Base-by-base conservation (phyloP, 2,797 vertebrate genomes). In the Tapirus indicus region DNA sequence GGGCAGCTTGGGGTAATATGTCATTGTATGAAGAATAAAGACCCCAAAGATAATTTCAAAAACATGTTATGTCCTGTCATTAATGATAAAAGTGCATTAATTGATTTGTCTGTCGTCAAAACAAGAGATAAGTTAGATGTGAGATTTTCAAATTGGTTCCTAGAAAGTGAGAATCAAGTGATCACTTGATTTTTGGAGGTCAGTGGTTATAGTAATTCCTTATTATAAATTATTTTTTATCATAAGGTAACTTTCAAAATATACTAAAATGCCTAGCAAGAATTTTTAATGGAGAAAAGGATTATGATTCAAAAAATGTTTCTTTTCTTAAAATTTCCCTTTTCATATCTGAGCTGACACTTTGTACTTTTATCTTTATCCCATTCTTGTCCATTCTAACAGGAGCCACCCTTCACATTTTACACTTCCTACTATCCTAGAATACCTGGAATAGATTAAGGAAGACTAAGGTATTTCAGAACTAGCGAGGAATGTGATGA, bases 21-120 rank as follows among this genome's bases (percentile, higher is more conserved):
- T 96, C 85, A 95, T 88, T 94, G 85, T 94, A 56, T 74, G 60
- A 47, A 54, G 13, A 89, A 85, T 88, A 95, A 95, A 96, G 54
- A 74, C 47, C 4, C 64, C 58, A 86, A 68, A 60, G 58, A 60
- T 91, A 95, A 89, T 94, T 95, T 87, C 10, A 41, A 91, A 94
- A 84, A 56, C 62, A 95, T 17, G 20, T 79, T 78, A 12, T 49
- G 58, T 92, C 32, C 20, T 88, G 62, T 92, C 88, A 82, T 87
- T 91, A 91, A 68, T 87, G 69, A 84, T 78, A 74, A 96, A 97
- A 91, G 47, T 32, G 7, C 47, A 74, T 91, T 68, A 94, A 95
- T 84, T 88, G 92, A 95, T 91, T 72, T 58, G 49, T 9, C 38
- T 94, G 38, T 92, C 78, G 80, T 89, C 56, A 80, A 86, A 91